Percentiles rank a stretch among this genome's conserved stretches.
These are phyloP conservation scores for Pomacea canaliculata DNA, from an alignment of 2,888 invertebrate species.

Conservation along the genomic window DNA sequence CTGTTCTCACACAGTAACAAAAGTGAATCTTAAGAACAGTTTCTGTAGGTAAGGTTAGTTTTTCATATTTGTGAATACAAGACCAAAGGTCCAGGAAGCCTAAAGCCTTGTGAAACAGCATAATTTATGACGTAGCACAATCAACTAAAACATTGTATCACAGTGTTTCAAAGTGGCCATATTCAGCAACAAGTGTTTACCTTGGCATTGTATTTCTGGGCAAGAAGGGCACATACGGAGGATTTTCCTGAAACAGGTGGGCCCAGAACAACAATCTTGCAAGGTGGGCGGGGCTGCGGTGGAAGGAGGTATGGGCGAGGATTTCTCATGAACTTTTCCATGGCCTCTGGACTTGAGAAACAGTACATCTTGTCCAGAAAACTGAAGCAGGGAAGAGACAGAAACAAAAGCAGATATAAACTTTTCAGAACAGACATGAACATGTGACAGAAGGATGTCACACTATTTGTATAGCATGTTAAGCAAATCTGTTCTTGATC, in stretches of 20 bases:
- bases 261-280: conserved; percentile 67
- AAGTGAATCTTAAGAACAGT: too few relatives aligned
- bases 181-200: conserved; percentile 38
- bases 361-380: conserved; percentile 70
- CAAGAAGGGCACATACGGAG: conserved; percentile 62
- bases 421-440: neutral
- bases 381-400: conserved; percentile 40
- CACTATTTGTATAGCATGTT: too few relatives aligned
- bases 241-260: conserved; percentile 67
- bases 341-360: conserved; percentile 65
- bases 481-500: too few relatives aligned
- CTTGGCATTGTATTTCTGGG: conserved; percentile 66
- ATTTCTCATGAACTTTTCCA: conserved; percentile 68
- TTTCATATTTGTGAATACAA: too few relatives aligned
- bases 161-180: too few relatives aligned
- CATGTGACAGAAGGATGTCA: neutral
- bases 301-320: conserved; percentile 68
- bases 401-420: neutral
- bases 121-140: too few relatives aligned
- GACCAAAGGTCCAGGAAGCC: too few relatives aligned
- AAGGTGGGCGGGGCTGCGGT: conserved; percentile 67
- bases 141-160: too few relatives aligned
- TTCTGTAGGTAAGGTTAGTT: too few relatives aligned
- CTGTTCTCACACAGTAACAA: too few relatives aligned
- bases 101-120: too few relatives aligned